Base-by-base conservation (phyloP, 2,888 invertebrate species). In the Amaurobius ferox region DNA sequence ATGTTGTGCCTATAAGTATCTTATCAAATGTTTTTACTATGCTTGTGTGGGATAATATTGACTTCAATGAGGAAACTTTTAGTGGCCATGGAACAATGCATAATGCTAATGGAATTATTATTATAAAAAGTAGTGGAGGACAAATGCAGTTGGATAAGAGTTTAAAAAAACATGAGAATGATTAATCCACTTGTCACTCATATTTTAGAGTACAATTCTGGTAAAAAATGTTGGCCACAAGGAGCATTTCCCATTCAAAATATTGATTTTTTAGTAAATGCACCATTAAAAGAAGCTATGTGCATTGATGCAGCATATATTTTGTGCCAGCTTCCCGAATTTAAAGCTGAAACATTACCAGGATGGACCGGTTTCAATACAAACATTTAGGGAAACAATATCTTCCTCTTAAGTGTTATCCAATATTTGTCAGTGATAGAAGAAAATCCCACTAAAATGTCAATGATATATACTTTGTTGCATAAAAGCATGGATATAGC, bases 31-130 rank as follows among this genome's bases (percentile, higher is more conserved):
- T 16, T 30, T 67, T 67, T 30, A 16, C 32, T 9, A 30, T 32
- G 9, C 67, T 67, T 7, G 67, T 67, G 2, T 67, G 67, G 67
- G 67, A 67, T 30, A 67, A 67, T 35, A 67, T 67, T 35, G 67
- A 67, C 30, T 35, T 30, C 19, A 7, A 3, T 32, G 67, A 67
- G 30, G 67, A 67, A 67, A 67, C 67, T 35, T 3, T 67, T n/a
- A 30, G 2, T 35, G 67, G 67, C 2, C 11, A 16, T 30, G 40
- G 32, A 9, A 35, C 67, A 2, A 35, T 32, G 2, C 67, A 67
- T 30, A 39, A n/a, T 39, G 28, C 35, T 35, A 67, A 67, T 30
- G 67, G 67, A 5, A 67, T 67, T 2, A 35, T 35, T n/a, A 32
- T 67, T 44, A 16, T 35, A 35, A 35, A 35, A 35, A 35, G 2